Percentiles rank a stretch among this genome's conserved stretches.
These are phyloP conservation scores for Triplophysa dalaica DNA, from an alignment of 2,113 vertebrate genomes.

Conservation along the genomic window DNA sequence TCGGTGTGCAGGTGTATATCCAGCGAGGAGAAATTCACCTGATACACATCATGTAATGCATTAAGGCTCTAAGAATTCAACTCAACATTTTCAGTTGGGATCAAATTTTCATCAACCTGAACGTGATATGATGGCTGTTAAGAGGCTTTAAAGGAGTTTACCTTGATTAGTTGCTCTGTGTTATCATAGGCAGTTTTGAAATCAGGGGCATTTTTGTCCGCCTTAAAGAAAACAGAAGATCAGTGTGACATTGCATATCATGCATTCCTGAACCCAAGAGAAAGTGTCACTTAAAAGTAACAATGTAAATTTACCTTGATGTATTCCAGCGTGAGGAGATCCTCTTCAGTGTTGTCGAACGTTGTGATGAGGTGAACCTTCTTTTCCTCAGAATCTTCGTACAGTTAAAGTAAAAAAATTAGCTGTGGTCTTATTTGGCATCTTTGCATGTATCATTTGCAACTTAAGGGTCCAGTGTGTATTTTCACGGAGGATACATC, in stretches of 20 bases:
- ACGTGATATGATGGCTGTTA: too few relatives aligned
- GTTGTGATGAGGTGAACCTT: slow-evolving; percentile 92
- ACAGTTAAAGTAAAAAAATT: slow-evolving; percentile 3
- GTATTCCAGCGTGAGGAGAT: slow-evolving; percentile 89
- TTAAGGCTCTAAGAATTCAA: background rate
- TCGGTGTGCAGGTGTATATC: slow-evolving; percentile 95
- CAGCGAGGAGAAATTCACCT: slow-evolving; percentile 91
- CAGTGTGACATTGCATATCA: background rate
- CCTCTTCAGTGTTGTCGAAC: slow-evolving; percentile 87
- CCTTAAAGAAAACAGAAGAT: slow-evolving; percentile 67
- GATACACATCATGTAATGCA: background rate
- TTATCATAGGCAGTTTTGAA: slow-evolving; percentile 84
- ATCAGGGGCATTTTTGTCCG: slow-evolving; percentile 83
- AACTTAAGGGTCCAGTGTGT: too few relatives aligned
- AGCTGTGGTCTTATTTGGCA: too few relatives aligned
- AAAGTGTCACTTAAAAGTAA: background rate
- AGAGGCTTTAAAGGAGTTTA: slow-evolving; percentile 57
- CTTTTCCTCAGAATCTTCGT: slow-evolving; percentile 83
- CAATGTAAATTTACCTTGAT: slow-evolving; percentile 75
- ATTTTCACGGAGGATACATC: too few relatives aligned
- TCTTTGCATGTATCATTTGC: too few relatives aligned
- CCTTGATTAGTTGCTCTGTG: slow-evolving; percentile 89
- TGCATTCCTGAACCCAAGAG: background rate
- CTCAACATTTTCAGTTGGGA: background rate
- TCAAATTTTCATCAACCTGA: too few relatives aligned